These are phyloP conservation scores for Astropecten irregularis DNA, from an alignment of 53 echinoderm and acorn worm genomes.

Conservation along the genomic window DNA sequence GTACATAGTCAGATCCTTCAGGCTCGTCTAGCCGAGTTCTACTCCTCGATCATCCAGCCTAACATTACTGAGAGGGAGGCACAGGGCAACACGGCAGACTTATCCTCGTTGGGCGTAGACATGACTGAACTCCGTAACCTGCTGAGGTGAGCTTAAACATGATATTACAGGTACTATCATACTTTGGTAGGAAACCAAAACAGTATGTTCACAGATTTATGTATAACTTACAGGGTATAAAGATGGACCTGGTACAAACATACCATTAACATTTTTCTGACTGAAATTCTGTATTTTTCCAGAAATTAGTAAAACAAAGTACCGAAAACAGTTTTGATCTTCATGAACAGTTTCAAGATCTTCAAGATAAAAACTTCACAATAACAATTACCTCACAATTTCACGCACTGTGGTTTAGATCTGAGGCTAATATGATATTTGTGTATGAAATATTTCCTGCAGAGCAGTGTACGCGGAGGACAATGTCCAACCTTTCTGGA, in stretches of 20 bases:
- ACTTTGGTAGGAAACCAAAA: too few relatives aligned
- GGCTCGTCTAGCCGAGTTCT: slow-evolving; percentile 16
- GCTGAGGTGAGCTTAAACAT: background rate
- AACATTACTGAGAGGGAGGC: background rate
- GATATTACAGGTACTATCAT: background rate
- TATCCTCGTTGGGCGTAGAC: background rate
- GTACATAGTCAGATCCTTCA: background rate
- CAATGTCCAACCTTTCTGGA: slow-evolving; percentile 38
- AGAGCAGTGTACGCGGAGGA: slow-evolving; percentile 46
- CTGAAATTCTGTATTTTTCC: too few relatives aligned
- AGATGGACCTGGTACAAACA: too few relatives aligned
- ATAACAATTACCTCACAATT: too few relatives aligned
- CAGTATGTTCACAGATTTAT: too few relatives aligned
- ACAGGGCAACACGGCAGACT: background rate
- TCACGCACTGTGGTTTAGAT: too few relatives aligned
- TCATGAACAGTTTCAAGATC: background rate
- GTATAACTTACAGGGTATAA: too few relatives aligned
- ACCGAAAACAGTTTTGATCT: too few relatives aligned
- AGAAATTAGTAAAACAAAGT: too few relatives aligned
- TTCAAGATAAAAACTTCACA: too few relatives aligned
- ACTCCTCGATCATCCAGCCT: background rate
- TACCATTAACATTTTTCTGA: too few relatives aligned
- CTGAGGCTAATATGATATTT: too few relatives aligned
- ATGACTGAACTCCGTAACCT: background rate
- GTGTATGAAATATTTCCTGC: background rate